phyloP scores from a whole-genome alignment of 1,140 invertebrate genomes.

The Eufriesea mexicana region DNA sequence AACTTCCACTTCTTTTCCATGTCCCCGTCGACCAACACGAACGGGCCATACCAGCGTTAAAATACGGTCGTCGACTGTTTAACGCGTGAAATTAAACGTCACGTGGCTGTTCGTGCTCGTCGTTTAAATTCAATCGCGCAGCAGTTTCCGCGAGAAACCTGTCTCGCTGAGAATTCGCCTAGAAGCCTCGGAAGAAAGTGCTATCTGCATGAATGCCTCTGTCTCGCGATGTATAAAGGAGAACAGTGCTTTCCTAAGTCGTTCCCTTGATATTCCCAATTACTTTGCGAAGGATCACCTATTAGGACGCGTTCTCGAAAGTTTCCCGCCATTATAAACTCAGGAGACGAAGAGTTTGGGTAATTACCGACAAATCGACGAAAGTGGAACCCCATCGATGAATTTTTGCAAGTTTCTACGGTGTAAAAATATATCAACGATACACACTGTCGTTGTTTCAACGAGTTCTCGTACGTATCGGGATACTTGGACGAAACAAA shows the following conservation, averaged over 20 bases:
- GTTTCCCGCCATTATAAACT: not conserved
- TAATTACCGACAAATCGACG: slow-evolving; percentile 9
- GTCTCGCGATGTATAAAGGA: no score
- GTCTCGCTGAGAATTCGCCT: not conserved
- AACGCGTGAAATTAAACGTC: not conserved
- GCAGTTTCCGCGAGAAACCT: not conserved
- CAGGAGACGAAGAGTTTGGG: not conserved
- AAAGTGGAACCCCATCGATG: slow-evolving; percentile 1
- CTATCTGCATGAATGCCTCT: not conserved
- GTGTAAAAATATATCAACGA: no score
- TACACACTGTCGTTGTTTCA: no score
- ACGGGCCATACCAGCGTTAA: no score
- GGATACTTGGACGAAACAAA: no score
- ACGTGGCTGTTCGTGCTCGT: not conserved
- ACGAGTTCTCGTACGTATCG: no score
- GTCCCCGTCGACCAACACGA: no score
- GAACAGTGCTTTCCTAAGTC: not conserved
- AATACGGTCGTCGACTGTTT: not conserved
- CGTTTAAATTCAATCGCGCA: not conserved
- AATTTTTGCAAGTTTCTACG: no score
- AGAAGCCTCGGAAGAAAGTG: not conserved
- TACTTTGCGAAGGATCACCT: not conserved
- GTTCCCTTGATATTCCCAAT: not conserved
- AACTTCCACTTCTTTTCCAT: not conserved
- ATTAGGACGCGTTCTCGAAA: not conserved